Conservation (phyloP, 1,140 invertebrate species). For the Tribolium castaneum region DNA sequence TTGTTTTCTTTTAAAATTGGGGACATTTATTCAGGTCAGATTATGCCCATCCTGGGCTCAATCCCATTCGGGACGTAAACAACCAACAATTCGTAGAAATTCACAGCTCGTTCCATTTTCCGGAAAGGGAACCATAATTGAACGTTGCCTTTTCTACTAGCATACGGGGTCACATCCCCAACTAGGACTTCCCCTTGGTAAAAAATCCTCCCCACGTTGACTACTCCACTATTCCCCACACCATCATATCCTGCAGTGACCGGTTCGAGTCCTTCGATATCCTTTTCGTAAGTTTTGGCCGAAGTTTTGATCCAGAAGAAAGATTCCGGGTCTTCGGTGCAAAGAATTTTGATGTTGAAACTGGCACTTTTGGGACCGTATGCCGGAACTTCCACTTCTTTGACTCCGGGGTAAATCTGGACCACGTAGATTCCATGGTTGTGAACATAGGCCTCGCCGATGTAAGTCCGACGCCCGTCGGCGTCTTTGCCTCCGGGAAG, state of each 20-base stretch:
- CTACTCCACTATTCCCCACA: not conserved
- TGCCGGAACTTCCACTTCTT: not conserved
- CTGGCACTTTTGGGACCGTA: not conserved
- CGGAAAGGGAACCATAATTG: not conserved
- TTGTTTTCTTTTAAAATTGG: not conserved
- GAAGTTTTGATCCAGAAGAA: not conserved
- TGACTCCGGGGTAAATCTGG: not conserved
- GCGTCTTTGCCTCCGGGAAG: not conserved
- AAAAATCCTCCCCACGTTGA: not conserved
- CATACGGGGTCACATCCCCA: not conserved
- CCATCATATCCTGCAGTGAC: not conserved
- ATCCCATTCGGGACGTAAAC: not conserved
- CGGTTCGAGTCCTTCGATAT: not conserved
- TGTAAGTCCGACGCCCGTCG: not conserved
- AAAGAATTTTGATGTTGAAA: not conserved
- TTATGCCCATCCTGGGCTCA: not conserved
- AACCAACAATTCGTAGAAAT: constrained; percentile 13
- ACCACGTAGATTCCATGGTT: not conserved
- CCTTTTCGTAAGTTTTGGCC: not conserved
- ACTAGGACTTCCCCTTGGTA: not conserved
- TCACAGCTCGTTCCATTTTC: not conserved
- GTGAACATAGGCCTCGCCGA: constrained; percentile 3
- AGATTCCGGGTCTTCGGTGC: not conserved
- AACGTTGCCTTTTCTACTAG: not conserved
- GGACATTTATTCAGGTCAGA: not conserved